phyloP scores from a whole-genome alignment of 1,140 invertebrate species.

The Atopsyche davidsoni region DNA sequence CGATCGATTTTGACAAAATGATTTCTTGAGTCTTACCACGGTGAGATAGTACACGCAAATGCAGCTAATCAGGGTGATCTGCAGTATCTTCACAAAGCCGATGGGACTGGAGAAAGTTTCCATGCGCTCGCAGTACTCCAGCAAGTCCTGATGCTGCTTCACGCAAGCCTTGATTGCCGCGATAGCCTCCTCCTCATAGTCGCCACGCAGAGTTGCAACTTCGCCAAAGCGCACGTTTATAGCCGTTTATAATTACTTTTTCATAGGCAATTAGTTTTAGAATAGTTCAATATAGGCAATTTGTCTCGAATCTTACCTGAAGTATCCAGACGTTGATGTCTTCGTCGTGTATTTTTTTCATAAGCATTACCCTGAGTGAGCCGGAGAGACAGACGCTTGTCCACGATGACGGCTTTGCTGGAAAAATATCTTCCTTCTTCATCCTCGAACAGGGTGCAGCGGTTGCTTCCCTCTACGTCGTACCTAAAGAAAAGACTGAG shows the following conservation, averaged over 20 bases:
- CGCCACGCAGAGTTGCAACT: slow-evolving; percentile 4
- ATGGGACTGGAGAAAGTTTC: slow-evolving; percentile 21
- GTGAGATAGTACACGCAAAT: slow-evolving; percentile 26
- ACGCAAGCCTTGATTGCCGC: slow-evolving; percentile 19
- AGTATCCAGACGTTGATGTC: too few species aligned
- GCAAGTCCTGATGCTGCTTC: slow-evolving; percentile 20
- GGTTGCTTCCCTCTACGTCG: slow-evolving; percentile 8
- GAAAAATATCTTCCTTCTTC: slow-evolving; percentile 16
- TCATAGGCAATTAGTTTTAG: too few species aligned
- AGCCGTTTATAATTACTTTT: too few species aligned
- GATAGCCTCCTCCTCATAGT: slow-evolving; percentile 11
- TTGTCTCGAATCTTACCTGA: too few species aligned
- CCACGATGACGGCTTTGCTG: slow-evolving; percentile 16
- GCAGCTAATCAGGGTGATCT: slow-evolving; percentile 23
- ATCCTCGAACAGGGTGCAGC: slow-evolving; percentile 25
- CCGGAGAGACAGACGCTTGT: too few species aligned
- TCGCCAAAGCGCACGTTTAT: background rate
- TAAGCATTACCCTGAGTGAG: too few species aligned
- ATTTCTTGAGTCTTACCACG: slow-evolving; percentile 7
- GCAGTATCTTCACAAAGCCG: slow-evolving; percentile 18
- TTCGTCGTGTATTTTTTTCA: too few species aligned
- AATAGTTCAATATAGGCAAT: too few species aligned
- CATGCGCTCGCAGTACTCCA: slow-evolving; percentile 17
- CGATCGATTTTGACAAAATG: background rate
- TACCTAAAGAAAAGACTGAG: too few species aligned